Conservation (phyloP, 2,797 vertebrate genomes). For the Psittacula echo region DNA sequence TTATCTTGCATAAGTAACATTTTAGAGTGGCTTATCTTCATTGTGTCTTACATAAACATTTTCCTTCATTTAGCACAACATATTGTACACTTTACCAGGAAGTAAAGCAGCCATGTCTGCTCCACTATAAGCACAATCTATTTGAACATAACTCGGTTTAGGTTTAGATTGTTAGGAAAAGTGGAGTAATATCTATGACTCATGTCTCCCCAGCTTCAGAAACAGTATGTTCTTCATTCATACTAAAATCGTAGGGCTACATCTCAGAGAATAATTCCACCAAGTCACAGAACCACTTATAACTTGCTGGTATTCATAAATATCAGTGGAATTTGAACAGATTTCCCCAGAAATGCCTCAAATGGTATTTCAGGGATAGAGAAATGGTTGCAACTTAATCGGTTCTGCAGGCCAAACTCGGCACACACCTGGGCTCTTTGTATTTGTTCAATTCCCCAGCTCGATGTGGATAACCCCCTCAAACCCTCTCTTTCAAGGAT, state of each 20-base stretch:
- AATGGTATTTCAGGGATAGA: neutral
- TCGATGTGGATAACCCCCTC: neutral
- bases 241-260: neutral
- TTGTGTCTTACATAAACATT: neutral
- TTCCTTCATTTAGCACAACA: neutral
- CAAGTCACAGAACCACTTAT: neutral
- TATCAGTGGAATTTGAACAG: neutral
- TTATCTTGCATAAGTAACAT: neutral
- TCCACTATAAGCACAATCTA: neutral
- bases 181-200: neutral
- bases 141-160: neutral
- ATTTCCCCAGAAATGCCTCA: neutral
- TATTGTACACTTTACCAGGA: neutral
- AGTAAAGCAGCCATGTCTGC: neutral
- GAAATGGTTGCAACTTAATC: neutral
- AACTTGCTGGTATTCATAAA: neutral
- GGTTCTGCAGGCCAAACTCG: neutral
- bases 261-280: neutral
- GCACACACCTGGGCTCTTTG: neutral
- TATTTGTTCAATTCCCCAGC: neutral
- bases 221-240: neutral
- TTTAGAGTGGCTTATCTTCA: neutral
- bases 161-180: neutral
- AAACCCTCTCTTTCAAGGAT: neutral
- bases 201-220: neutral